Evolutionary conservation across 2,113 vertebrate genomes (phyloP), one percentile per base, ranked within the genome.

Genomic region (Phylloscopus whistleri): DNA sequence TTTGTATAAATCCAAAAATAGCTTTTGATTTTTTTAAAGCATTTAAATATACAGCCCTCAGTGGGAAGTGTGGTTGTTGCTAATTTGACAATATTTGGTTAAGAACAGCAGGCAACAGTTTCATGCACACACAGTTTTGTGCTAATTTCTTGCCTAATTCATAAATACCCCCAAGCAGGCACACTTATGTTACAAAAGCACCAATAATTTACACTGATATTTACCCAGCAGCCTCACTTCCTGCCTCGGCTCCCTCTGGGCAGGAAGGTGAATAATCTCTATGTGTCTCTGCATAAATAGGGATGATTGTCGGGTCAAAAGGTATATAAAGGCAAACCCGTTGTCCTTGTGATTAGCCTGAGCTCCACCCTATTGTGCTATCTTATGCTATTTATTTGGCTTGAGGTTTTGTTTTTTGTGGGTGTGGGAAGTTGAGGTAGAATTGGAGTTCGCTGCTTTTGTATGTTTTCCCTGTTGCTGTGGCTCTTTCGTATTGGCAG

Each of bases 71-170:
- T 92, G 96, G 95, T 94, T 90, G 80, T 75, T 96, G 60, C 88
- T 93, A 96, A 96, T 95, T 96, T 96, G 68, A 94, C 66, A 87
- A 60, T 92, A 75, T 97, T 97, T 96, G 85, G 85, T 67, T 96
- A 90, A 76, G 87, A 93, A 91, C 63, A 89, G 79, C 66, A 92
- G 59, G 59, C 20, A 1, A 63, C 62, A 75, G 63, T 90, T 90
- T 43, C 72, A 13, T 73, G 48, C 48, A 52, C 41, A 11, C 43
- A 56, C 10, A 30, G 30, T 64, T 84, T 89, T 46, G 16, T 93
- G 64, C 52, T 96, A 81, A 86, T 95, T 95, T 92, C 79, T 77
- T 67, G 64, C 67, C 68, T 88, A 77, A 93, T 91, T 95, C 85
- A 60, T 84, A 90, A 97, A 91, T 80, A 55, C 90, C 75, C 70